Evolutionary conservation across 2,888 invertebrate genomes (phyloP), one percentile per base, ranked within the genome.

Genomic region (Magallana nippona): DNA sequence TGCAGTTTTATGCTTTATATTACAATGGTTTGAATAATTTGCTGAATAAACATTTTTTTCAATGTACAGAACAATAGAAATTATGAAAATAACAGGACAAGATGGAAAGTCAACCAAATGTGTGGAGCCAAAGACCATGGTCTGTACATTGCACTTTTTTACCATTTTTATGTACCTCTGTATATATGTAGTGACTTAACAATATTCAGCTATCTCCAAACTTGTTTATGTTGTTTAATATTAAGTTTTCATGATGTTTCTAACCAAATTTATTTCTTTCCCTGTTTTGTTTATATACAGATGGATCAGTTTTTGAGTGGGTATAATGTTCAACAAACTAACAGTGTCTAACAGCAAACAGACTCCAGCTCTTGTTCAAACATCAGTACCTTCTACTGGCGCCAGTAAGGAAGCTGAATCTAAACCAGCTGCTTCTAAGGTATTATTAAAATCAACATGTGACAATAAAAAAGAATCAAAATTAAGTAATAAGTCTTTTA

Each of bases 261-360:
- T 13, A 22, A 22, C 22, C 19, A 10, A 63, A 63, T 63, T n/a
- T n/a, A n/a, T n/a, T 60, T 17, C 8, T 44, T 44, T 44, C 44
- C 44, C 44, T 22, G 10, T 10, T 63, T 2, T 15, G 19, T 63
- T 83, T 55, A 79, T 56, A 85, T 87, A 19, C 88, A 93, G 93
- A 93, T 96, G 85, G 96, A 96, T 91, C 95, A 96, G 86, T 96
- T 96, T 94, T 96, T 96, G 92, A 95, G 95, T 10, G 96, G 96
- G 0, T 94, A 96, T 2, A 96, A 96, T 0, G 93, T 96, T 27
- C 27, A 71, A 71, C 32, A 71, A 27, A 27, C 71, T 27, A n/a
- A n/a, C n/a, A n/a, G 27, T 71, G 15, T 15, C 71, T 27, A 71
- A 27, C 5, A 71, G 27, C 22, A 71, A 27, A 32, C 71, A 71